Conservation (phyloP, 92 coral and sea anemone genomes). For the Anthopleura xanthogrammica region DNA sequence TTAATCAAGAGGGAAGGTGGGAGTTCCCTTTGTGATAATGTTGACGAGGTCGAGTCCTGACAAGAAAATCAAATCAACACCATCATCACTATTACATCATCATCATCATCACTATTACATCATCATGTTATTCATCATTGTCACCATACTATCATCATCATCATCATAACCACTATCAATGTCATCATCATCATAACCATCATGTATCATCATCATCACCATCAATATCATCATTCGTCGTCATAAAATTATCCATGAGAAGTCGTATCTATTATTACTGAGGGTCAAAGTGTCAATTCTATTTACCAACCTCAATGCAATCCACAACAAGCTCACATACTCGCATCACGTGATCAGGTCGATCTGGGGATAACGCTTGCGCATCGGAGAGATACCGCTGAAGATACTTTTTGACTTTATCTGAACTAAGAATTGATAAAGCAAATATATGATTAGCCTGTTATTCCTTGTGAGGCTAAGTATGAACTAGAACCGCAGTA, state of each 20-base stretch:
- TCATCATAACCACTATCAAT: too few species aligned
- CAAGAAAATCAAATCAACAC: not conserved
- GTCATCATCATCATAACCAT: not conserved
- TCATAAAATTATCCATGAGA: not conserved
- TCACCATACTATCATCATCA: too few species aligned
- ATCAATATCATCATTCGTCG: too few species aligned
- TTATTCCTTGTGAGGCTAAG: not conserved
- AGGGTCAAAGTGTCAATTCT: not conserved
- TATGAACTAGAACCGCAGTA: not conserved
- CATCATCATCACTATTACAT: too few species aligned
- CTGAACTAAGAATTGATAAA: not conserved
- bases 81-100: too few species aligned
- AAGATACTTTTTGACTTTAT: constrained; percentile 53
- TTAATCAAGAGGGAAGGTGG: not conserved
- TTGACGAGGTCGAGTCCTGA: constrained; percentile 18
- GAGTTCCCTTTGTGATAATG: not conserved
- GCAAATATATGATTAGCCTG: not conserved
- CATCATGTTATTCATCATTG: too few species aligned
- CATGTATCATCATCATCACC: too few species aligned
- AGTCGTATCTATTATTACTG: too few species aligned
- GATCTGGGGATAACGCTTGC: constrained; percentile 39
- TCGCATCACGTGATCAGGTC: constrained; percentile 62
- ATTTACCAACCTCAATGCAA: constrained; percentile 79
- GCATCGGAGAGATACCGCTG: constrained; percentile 57
- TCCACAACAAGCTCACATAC: constrained; percentile 86